Base-by-base conservation (phyloP, 2,113 vertebrate species). In the Columba livia region DNA sequence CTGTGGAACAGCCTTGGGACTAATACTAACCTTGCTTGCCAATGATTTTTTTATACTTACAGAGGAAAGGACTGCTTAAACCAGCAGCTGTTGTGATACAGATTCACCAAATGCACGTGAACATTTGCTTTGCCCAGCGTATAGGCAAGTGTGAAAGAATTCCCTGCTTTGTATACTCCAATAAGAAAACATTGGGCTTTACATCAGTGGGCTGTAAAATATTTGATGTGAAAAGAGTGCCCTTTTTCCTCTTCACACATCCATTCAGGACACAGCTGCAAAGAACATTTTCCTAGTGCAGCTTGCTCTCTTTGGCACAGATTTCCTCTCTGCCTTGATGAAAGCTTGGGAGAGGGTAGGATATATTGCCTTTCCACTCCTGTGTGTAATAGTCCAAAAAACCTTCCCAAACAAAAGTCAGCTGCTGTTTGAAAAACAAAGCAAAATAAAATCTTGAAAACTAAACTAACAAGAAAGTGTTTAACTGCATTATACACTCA, bases 161-260 rank as follows among this genome's bases (percentile, higher is more conserved):
- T 61, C 29, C 56, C 31, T 44, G 17, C 0, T 0, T 34, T 5
- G 1, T 51, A 47, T 11, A 20, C 3, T 25, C 14, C 16, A 20
- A 8, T 10, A 72, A 57, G 4, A 18, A 57, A 21, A 15, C 32
- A 29, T 14, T 19, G 26, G 8, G 15, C 42, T 77, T 96, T 53
- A 65, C n/a, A 44, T 70, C 67, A 61, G 15, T 24, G 53, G 25
- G 16, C 32, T 90, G 62, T 65, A 72, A 93, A 77, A 64, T 16
- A 88, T n/a, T 79, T 57, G 8, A 20, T 78, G 18, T 69, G 67
- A 80, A 61, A 88, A 19, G 2, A 51, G 12, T 10, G 10, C 23
- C 21, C 15, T 26, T 21, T 62, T 74, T 53, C 14, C 21, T 80
- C 60, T 86, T 77, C 14, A 29, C 54, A 65, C 66, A 20, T 47